These are phyloP conservation scores for Melipona bicolor DNA, from an alignment of 2,888 invertebrate species.

Conservation along the genomic window DNA sequence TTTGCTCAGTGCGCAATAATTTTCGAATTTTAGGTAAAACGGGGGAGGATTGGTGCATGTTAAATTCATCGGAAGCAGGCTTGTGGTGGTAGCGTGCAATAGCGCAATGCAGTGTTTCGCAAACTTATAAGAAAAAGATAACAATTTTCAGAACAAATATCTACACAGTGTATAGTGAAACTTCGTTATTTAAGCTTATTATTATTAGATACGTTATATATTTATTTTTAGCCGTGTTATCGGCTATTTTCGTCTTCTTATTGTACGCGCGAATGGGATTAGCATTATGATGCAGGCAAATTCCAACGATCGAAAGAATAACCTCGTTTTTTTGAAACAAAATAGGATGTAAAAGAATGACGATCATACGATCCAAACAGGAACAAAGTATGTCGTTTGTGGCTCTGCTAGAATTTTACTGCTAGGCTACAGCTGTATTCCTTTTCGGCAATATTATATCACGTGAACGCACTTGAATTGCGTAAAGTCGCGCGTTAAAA, in stretches of 20 bases:
- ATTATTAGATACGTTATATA: neutral
- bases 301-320: slow-evolving; percentile 41
- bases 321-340: slow-evolving; percentile 61
- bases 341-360: slow-evolving; percentile 57
- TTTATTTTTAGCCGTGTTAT: neutral
- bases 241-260: neutral
- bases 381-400: slow-evolving; percentile 3
- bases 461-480: neutral
- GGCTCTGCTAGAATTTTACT: neutral
- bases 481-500: neutral
- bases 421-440: neutral
- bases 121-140: neutral
- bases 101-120: slow-evolving; percentile 58
- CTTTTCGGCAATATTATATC: neutral
- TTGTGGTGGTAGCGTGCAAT: slow-evolving; percentile 15
- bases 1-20: neutral
- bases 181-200: neutral
- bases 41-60: neutral
- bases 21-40: neutral
- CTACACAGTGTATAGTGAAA: neutral
- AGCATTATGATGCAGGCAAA: neutral
- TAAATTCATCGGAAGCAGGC: neutral
- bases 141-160: neutral
- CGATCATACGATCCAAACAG: slow-evolving; percentile 23
- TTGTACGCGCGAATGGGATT: neutral